These are phyloP conservation scores for Brachystomella parvula DNA, from an alignment of 1,140 invertebrate genomes.

Conservation along the genomic window DNA sequence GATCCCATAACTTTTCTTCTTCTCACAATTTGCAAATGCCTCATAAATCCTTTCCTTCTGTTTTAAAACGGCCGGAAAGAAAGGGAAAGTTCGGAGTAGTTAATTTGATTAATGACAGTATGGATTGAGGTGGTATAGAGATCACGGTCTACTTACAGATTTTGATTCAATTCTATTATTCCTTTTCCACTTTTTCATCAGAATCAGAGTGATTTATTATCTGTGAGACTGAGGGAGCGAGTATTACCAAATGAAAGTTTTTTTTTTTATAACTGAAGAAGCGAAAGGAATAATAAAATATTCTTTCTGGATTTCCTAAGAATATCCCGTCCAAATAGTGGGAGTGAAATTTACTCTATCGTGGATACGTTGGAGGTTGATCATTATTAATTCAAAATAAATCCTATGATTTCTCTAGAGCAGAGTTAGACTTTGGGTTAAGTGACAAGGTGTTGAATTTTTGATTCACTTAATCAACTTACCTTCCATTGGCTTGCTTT, in stretches of 20 bases:
- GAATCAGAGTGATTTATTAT: not conserved
- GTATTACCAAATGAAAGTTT: not conserved
- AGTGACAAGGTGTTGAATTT: not conserved
- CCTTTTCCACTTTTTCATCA: not conserved
- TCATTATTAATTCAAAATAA: conserved; percentile 10
- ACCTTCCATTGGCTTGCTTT: conserved; percentile 4
- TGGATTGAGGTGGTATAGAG: not conserved
- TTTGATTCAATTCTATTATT: not conserved
- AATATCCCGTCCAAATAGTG: no score
- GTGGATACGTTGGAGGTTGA: no score
- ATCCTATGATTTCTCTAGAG: conserved; percentile 1
- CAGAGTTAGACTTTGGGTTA: not conserved
- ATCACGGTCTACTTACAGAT: not conserved
- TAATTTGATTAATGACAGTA: conserved; percentile 5
- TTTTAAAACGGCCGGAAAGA: not conserved
- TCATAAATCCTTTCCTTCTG: not conserved
- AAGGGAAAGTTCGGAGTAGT: not conserved
- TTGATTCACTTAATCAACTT: not conserved
- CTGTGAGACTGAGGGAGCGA: not conserved
- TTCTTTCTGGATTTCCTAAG: no score
- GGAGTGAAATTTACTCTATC: no score
- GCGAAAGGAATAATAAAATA: not conserved
- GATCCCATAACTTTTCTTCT: not conserved
- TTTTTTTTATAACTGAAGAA: not conserved
- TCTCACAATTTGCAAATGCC: not conserved